Evolutionary conservation across 2,797 vertebrate species (phyloP), one percentile per base, ranked within the genome.

Genomic region (Selene dorsalis): DNA sequence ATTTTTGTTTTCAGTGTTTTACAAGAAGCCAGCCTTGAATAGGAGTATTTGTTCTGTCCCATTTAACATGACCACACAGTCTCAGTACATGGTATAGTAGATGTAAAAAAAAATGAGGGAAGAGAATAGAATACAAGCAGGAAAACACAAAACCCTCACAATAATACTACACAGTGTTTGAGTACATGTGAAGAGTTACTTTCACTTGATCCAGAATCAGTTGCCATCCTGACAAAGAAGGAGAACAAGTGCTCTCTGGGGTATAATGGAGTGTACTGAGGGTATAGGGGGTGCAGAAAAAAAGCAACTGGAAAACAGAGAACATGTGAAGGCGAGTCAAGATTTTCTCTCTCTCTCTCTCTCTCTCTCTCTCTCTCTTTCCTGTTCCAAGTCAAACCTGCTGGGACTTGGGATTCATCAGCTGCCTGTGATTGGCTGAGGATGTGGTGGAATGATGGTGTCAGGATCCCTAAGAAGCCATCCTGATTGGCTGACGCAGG

Each of bases 391-490:
- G 75, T 85, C 47, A 82, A 90, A 83, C 86, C 88, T 87, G 73
- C 79, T 86, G 90, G 84, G 83, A 90, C 77, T 82, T 50, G 75
- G 84, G 86, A 88, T 85, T 73, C 71, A 79, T 84, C 86, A 17
- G 81, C 78, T 10, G 86, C 35, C 82, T 53, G 71, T 11, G 84
- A 94, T 93, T 94, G 93, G 94, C 85, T 86, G 88, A 80, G 45
- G 64, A 63, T 85, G 84, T 71, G 82, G 92, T 93, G 93, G 93
- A 93, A 92, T 83, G 89, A 93, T 92, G 90, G 84, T 84, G 91
- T 78, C 83, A n/a, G 86, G 77, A 86, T 86, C 82, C 78, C 67
- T 69, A 57, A 83, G 65, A 75, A 58, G 68, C 77, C 3, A 48
- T n/a, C 22, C 69, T 83, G 89, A 94, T 94, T 93, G 93, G 93